phyloP scores from a whole-genome alignment of 2,888 invertebrate species.

The Eristalis intricaria region DNA sequence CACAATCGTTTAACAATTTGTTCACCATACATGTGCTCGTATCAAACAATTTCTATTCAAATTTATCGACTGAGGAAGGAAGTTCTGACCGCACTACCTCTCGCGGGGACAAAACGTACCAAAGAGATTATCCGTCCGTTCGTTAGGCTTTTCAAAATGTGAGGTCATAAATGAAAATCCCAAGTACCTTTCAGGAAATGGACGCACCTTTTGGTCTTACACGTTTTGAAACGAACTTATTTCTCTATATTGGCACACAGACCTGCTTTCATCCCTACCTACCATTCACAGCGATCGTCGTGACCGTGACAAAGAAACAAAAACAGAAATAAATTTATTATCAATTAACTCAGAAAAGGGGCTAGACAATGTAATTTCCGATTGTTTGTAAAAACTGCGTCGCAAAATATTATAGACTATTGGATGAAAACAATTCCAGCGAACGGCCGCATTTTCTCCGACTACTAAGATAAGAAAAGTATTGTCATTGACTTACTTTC shows the following conservation, averaged over 20 bases:
- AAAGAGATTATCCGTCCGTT: neutral
- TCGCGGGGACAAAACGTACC: neutral
- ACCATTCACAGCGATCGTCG: neutral
- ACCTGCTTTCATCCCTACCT: neutral
- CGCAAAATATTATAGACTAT: neutral
- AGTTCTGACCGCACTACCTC: neutral
- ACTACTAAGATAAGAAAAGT: neutral
- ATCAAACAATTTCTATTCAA: neutral
- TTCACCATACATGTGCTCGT: neutral
- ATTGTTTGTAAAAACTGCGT: neutral
- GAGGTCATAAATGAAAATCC: neutral
- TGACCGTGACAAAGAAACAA: neutral
- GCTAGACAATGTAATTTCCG: neutral
- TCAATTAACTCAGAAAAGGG: neutral
- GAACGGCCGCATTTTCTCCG: neutral
- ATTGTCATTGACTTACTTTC: neutral
- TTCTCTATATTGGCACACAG: neutral
- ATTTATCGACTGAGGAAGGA: neutral
- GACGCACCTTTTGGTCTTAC: conserved; percentile 25
- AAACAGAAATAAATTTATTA: neutral
- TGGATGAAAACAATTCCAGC: neutral
- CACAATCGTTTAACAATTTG: conserved; percentile 15
- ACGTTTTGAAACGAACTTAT: conserved; percentile 7
- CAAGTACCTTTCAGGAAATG: conserved; percentile 26
- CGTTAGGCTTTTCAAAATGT: neutral